Percentiles rank a stretch among this genome's conserved stretches.
Conservation (phyloP, 2,797 vertebrate species). For the Adrianichthys oophorus region DNA sequence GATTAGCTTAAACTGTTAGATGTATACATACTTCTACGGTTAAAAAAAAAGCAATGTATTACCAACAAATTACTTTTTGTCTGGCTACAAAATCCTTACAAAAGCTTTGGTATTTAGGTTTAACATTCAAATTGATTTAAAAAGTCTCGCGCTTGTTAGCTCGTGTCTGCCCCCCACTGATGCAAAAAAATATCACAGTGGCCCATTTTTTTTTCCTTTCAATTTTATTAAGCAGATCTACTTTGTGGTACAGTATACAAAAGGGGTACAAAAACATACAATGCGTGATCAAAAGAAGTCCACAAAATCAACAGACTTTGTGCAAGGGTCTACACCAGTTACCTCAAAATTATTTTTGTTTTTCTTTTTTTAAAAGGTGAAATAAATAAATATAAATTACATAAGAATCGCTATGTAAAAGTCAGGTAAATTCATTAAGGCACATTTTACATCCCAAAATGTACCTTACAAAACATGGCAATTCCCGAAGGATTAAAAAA, state of each 20-base stretch:
- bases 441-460: conserved; percentile 73
- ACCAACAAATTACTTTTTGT: too few relatives aligned
- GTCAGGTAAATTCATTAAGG: conserved; percentile 72
- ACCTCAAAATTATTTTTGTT: conserved; percentile 48
- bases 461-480: conserved; percentile 73
- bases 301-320: conserved; percentile 68
- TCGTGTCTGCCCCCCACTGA: conserved; percentile 40
- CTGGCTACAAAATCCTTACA: too few relatives aligned
- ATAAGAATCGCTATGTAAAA: conserved; percentile 67
- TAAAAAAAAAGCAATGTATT: too few relatives aligned
- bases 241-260: conserved; percentile 75
- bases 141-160: neutral
- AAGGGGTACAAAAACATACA: conserved; percentile 66
- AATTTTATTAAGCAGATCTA: conserved; percentile 76
- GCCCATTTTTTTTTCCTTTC: conserved; percentile 34
- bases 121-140: too few relatives aligned
- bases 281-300: conserved; percentile 78
- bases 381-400: conserved; percentile 87
- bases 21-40: too few relatives aligned
- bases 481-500: conserved; percentile 65
- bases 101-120: too few relatives aligned
- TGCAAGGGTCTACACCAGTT: conserved; percentile 64
- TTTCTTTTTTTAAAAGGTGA: conserved; percentile 67
- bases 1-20: too few relatives aligned
- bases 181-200: neutral